Evolutionary conservation across 2,113 vertebrate species (phyloP).

Genomic region (Odocoileus virginianus): DNA sequence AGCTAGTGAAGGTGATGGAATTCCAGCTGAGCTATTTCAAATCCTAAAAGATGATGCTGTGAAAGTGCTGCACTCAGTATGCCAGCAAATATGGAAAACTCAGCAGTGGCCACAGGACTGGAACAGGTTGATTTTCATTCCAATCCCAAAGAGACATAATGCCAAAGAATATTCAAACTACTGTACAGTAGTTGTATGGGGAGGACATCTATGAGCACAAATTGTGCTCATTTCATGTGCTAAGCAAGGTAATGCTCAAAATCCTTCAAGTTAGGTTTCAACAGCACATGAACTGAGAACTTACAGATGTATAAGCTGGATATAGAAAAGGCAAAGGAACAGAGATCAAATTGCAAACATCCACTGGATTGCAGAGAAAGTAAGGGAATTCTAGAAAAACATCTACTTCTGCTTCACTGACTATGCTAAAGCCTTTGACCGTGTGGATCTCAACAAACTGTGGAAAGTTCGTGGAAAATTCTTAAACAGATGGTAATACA

Average conservation of each 20-base stretch:
- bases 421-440: neutral
- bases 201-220: neutral
- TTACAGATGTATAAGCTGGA: neutral
- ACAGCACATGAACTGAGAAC: neutral
- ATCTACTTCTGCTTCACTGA: neutral
- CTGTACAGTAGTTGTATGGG: neutral
- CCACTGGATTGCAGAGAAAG: neutral
- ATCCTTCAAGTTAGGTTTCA: neutral
- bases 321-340: neutral
- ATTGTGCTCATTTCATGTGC: neutral
- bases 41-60: neutral
- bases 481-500: neutral
- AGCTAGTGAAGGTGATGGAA: neutral
- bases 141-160: neutral
- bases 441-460: neutral
- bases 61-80: neutral
- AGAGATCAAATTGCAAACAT: neutral
- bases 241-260: neutral
- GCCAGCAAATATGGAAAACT: neutral
- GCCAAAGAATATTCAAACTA: neutral
- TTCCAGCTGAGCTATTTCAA: neutral
- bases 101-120: neutral
- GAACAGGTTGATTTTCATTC: neutral
- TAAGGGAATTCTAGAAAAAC: neutral
- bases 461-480: neutral